Evolutionary conservation across 2,888 invertebrate genomes (phyloP).

Genomic region (Caradrina kadenii): DNA sequence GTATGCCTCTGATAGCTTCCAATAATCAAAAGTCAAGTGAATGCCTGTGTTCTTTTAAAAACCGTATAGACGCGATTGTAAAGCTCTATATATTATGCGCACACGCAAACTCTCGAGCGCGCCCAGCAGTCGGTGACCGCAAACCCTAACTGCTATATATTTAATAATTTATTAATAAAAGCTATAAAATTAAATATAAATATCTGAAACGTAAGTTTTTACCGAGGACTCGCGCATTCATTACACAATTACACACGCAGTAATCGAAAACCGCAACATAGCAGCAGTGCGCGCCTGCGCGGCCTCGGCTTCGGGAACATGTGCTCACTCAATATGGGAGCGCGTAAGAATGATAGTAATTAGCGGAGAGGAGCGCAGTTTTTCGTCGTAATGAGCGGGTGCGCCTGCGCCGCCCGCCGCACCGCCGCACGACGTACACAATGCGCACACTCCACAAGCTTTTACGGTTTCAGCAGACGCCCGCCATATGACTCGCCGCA

Average conservation of each 20-base stretch:
- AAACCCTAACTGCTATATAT: conserved; percentile 73
- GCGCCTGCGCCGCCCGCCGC: conserved; percentile 44
- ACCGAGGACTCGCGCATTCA: conserved; percentile 71
- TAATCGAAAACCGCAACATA: conserved; percentile 86
- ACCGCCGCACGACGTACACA: conserved; percentile 62
- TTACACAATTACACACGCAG: conserved; percentile 77
- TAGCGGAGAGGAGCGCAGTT: conserved; percentile 74
- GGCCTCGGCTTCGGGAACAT: conserved; percentile 81
- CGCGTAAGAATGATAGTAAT: conserved; percentile 79
- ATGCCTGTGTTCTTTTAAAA: conserved; percentile 58
- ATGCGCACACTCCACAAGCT: conserved; percentile 75
- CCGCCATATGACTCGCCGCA: conserved; percentile 82
- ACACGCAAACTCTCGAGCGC: conserved; percentile 52
- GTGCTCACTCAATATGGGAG: conserved; percentile 81
- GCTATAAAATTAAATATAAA: conserved; percentile 65
- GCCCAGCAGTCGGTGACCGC: conserved; percentile 71
- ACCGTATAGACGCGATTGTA: conserved; percentile 49
- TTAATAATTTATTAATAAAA: conserved; percentile 74
- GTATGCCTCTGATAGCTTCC: conserved; percentile 79
- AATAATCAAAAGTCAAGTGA: conserved; percentile 84
- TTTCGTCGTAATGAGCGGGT: conserved; percentile 77
- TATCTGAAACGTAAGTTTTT: conserved; percentile 72
- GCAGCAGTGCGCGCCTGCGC: conserved; percentile 80
- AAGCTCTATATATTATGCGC: conserved; percentile 47
- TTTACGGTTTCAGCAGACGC: conserved; percentile 86